Evolutionary conservation across 2,888 invertebrate genomes (phyloP).

Genomic region (Bugulina stolonifera): DNA sequence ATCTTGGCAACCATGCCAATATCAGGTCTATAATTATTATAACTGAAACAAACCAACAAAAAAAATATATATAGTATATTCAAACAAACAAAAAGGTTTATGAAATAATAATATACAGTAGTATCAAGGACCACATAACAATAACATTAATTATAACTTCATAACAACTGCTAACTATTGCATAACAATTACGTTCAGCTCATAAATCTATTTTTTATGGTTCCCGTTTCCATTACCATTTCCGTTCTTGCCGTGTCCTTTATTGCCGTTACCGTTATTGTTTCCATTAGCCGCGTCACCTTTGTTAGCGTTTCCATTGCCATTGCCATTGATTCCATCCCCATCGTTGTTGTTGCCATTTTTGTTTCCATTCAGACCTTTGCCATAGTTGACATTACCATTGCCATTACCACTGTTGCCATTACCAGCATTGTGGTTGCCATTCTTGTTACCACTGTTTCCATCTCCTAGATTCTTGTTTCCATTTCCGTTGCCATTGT

Average conservation of each 20-base stretch:
- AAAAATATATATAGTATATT: too few species aligned
- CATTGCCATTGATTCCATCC: background rate
- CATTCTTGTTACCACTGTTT: constrained; percentile 35
- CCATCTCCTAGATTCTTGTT: constrained; percentile 1
- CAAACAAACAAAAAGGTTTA: too few species aligned
- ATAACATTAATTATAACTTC: too few species aligned
- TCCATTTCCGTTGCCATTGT: constrained; percentile 19
- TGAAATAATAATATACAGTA: too few species aligned
- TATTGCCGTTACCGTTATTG: constrained; percentile 27
- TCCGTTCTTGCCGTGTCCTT: constrained; percentile 26
- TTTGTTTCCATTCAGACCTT: constrained; percentile 16
- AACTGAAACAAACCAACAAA: too few species aligned
- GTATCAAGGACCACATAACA: too few species aligned
- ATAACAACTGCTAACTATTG: too few species aligned
- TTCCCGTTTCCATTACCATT: constrained; percentile 8
- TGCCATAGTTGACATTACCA: constrained; percentile 26
- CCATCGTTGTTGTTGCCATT: constrained; percentile 1
- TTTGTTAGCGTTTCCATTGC: constrained; percentile 6
- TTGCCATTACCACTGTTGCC: constrained; percentile 26
- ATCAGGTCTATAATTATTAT: too few species aligned
- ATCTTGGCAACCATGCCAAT: too few species aligned
- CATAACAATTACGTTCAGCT: too few species aligned
- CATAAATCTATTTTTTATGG: background rate
- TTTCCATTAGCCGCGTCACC: constrained; percentile 8
- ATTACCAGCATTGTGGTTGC: constrained; percentile 32